These are phyloP conservation scores for Callosobruchus maculatus DNA, from an alignment of 2,888 invertebrate species.

Conservation along the genomic window DNA sequence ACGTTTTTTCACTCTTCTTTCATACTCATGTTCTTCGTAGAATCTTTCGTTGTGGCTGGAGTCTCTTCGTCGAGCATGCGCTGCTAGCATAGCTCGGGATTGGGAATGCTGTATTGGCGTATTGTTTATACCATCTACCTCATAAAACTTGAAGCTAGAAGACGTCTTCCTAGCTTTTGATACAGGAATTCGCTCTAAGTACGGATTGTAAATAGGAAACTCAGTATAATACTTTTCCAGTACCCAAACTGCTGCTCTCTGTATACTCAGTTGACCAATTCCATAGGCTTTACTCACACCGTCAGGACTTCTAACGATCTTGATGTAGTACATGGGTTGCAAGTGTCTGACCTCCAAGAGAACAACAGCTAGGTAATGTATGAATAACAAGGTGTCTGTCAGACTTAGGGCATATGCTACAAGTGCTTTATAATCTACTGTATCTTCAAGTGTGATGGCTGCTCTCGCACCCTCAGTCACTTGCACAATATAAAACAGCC, in stretches of 20 bases:
- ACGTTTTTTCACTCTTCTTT: slow-evolving; percentile 86
- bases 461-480: slow-evolving; percentile 78
- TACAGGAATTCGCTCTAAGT: slow-evolving; percentile 85
- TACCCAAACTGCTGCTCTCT: slow-evolving; percentile 92
- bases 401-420: slow-evolving; percentile 91
- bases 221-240: slow-evolving; percentile 94
- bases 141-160: slow-evolving; percentile 93
- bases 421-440: slow-evolving; percentile 79
- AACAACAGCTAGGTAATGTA: slow-evolving; percentile 91
- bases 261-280: slow-evolving; percentile 90
- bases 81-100: slow-evolving; percentile 65
- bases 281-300: slow-evolving; percentile 85
- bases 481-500: slow-evolving; percentile 97
- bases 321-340: slow-evolving; percentile 84
- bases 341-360: slow-evolving; percentile 90
- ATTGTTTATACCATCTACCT: slow-evolving; percentile 78
- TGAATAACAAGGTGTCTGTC: slow-evolving; percentile 89
- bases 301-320: slow-evolving; percentile 93
- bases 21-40: slow-evolving; percentile 97
- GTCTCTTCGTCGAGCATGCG: slow-evolving; percentile 79
- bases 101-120: slow-evolving; percentile 66
- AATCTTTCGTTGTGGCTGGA: slow-evolving; percentile 96
- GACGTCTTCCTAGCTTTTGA: slow-evolving; percentile 76
- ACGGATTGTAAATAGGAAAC: slow-evolving; percentile 95
- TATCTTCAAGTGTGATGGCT: slow-evolving; percentile 74